Base-by-base conservation (phyloP, 2,113 vertebrate species). In the Ivindomyrus marchei region DNA sequence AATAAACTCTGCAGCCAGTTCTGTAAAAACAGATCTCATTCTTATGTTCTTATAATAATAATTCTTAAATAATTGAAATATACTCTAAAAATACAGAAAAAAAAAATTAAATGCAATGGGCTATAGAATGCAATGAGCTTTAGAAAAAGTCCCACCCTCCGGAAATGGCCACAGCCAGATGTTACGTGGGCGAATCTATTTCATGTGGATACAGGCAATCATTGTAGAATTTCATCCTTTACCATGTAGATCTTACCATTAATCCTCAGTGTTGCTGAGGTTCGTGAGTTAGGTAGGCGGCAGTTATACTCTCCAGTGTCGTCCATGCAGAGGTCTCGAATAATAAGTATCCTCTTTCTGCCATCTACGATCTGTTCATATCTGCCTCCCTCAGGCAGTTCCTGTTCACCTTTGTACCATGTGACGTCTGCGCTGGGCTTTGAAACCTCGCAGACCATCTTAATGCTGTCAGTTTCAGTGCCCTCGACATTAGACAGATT, bases 1-100 rank as follows among this genome's bases (percentile, higher is more conserved):
- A 92, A 98, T 96, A 94, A 99, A 99, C 94, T 99, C 98, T 66
- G 98, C 98, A 24, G 98, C 97, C 93, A 98, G 96, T 95, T 99
- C 98, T 42, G 99, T 99, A 90, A 89, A 93, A 90, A 98, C 93
- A 89, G 99, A 95, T 8, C 90, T 90, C 80, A 98, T 96, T 93
- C 94, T 98, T 93, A 99, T 99, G 90, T 98, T 98, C 10, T 99
- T 31, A 70, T 56, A 56, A 21, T 56, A 56, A 31, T 31, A 31
- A 70, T 70, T 27, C 15, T 62, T 62, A 62, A n/a, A n/a, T 62
- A n/a, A 24, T 62, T 5, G 0, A 62, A 62, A 62, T 24, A 62
- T 62, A 7, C 24, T 62, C 21, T 9, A 9, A 62, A 21, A 62
- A 27, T n/a, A 62, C 98, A 56, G 96, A 95, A 93, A 96, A 93